Conservation (phyloP, 1,140 invertebrate genomes). For the Drosophila nigrodunni region DNA sequence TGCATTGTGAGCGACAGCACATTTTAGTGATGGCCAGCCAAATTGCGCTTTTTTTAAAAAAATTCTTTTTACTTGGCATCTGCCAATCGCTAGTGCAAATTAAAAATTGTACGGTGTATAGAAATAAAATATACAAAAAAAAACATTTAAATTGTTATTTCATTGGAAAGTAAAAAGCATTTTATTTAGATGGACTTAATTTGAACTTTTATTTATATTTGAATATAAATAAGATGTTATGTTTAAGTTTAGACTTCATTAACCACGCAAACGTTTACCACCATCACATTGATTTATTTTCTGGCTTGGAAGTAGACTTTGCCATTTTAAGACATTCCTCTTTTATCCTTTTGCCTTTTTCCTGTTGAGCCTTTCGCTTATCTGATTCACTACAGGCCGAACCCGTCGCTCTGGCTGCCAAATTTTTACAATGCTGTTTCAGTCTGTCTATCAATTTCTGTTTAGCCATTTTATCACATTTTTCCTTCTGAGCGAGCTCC, state of each 20-base stretch:
- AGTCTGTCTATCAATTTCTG: slow-evolving; percentile 9
- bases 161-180: neutral
- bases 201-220: neutral
- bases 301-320: slow-evolving; percentile 1
- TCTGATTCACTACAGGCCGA: neutral
- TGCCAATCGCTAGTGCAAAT: too few relatives aligned
- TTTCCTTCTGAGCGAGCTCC: neutral
- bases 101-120: slow-evolving; percentile 1
- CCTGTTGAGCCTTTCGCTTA: neutral
- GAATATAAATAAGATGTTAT: neutral
- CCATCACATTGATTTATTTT: slow-evolving; percentile 3
- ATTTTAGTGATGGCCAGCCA: neutral
- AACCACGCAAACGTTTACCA: slow-evolving; percentile 4
- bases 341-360: slow-evolving; percentile 10
- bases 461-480: slow-evolving; percentile 6
- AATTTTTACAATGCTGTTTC: slow-evolving; percentile 11
- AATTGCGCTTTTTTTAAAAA: too few relatives aligned
- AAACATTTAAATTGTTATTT: neutral
- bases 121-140: slow-evolving; percentile 10
- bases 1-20: too few relatives aligned
- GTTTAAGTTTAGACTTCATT: neutral
- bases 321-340: slow-evolving; percentile 1
- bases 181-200: neutral
- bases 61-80: too few relatives aligned
- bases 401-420: neutral